A percentile compares a stretch with the other conserved stretches of the same genome.
phyloP scores from a whole-genome alignment of 2,113 vertebrate genomes.

The Struthidea cinerea region DNA sequence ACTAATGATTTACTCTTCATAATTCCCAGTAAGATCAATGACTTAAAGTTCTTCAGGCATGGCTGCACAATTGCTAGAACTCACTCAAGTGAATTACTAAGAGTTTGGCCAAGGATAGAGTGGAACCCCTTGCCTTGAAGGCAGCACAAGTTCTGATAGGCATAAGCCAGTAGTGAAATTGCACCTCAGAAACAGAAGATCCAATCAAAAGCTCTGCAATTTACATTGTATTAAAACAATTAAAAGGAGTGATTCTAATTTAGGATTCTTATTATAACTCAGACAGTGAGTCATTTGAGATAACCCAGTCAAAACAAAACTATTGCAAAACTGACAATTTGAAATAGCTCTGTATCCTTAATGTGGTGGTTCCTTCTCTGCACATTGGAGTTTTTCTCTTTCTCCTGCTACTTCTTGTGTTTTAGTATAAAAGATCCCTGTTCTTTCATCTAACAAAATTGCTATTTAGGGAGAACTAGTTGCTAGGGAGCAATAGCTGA shows the following conservation, averaged over 20 bases:
- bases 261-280: background rate
- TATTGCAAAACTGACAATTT: background rate
- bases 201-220: background rate
- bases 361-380: background rate
- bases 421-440: background rate
- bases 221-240: background rate
- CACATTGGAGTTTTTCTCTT: background rate
- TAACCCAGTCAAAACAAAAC: background rate
- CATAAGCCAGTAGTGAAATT: background rate
- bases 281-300: background rate
- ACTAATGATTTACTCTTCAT: background rate
- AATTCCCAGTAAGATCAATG: background rate
- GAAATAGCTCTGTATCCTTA: background rate
- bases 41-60: background rate
- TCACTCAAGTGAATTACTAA: background rate
- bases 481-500: background rate
- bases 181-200: background rate
- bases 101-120: background rate
- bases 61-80: background rate
- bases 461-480: background rate
- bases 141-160: background rate
- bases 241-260: background rate
- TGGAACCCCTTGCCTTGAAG: accelerated
- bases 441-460: background rate
- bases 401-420: background rate